Base-by-base conservation (phyloP, 2,113 vertebrate species). In the Syngnathus scovelli region DNA sequence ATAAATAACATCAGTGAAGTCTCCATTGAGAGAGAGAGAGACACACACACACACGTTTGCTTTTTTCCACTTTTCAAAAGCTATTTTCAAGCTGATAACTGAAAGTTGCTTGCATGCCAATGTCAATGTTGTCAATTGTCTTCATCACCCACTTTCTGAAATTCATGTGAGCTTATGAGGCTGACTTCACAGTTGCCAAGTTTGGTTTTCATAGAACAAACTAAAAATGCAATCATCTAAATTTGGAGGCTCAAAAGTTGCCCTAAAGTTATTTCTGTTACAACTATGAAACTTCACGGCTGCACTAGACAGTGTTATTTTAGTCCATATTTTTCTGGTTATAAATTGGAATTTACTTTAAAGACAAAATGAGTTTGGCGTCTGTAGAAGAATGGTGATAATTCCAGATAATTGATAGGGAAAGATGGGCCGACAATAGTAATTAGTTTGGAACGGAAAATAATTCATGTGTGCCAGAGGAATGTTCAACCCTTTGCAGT, bases 1-100 rank as follows among this genome's bases (percentile, higher is more conserved):
- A 78, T 27, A 78, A 77, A 65, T 21, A 68, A 27, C 69, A 80
- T 81, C 78, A 80, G 66, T 76, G 68, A 43, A 10, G 37, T 61
- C 68, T 38, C 54, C 5, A 27, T 33, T 15, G 54, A 56, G 7
- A 15, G 2, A 9, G 10, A 16, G 12, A 13, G 3, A 16, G 27
- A 16, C 7, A 16, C 23, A 56, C 12, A 27, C 55, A 12, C 27
- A 3, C 27, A 4, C 33, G 2, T 15, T 12, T 3, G 41, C 58
- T 2, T 18, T 37, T 38, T 38, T 36, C 7, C 58, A 60, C 18
- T 60, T 39, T 60, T 36, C 55, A 44, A 75, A 61, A 78, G 70
- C 70, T 48, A 66, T 7, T 19, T 19, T 52, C 49, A 52, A 52
- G 21, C 49, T 5, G n/a, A 52, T 52, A n/a, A 21, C 3, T 49